phyloP scores from a whole-genome alignment of 2,888 invertebrate species.

The Andrena flavipes region DNA sequence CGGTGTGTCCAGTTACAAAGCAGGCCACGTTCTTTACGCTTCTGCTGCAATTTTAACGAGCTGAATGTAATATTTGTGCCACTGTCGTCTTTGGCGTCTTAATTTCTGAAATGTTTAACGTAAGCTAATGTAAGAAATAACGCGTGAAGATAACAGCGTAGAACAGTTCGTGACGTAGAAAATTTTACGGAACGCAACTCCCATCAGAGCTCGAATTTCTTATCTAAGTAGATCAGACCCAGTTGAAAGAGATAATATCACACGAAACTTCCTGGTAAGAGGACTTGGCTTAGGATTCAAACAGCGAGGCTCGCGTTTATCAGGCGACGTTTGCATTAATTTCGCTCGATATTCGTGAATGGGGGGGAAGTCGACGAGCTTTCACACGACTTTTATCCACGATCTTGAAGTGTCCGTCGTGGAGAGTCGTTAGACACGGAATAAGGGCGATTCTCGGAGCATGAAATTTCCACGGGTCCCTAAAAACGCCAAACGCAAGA shows the following conservation, averaged over 20 bases:
- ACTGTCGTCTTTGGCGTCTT: background rate
- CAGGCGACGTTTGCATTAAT: slow-evolving; percentile 20
- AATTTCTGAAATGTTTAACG: background rate
- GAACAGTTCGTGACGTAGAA: background rate
- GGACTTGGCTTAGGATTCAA: slow-evolving; percentile 34
- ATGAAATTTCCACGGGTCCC: background rate
- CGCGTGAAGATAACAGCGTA: background rate
- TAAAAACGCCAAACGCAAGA: background rate
- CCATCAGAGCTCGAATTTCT: slow-evolving; percentile 44
- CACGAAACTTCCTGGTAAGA: slow-evolving; percentile 26
- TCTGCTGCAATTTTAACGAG: slow-evolving; percentile 21
- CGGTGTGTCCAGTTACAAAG: slow-evolving; percentile 12
- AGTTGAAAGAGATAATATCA: slow-evolving; percentile 42
- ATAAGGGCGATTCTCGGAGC: background rate
- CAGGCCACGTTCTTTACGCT: background rate
- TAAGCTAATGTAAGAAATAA: background rate
- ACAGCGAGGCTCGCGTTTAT: slow-evolving; percentile 40
- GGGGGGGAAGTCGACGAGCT: background rate
- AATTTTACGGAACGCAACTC: background rate
- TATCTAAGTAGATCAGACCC: slow-evolving; percentile 41
- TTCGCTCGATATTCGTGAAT: slow-evolving; percentile 13
- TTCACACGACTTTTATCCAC: background rate
- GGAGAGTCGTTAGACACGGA: too few species aligned
- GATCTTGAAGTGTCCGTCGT: background rate
- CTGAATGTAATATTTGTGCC: background rate